Percentiles rank a stretch among this genome's conserved stretches.
phyloP scores from a whole-genome alignment of 53 echinoderm and acorn worm species.

The Echinarachnius parma region DNA sequence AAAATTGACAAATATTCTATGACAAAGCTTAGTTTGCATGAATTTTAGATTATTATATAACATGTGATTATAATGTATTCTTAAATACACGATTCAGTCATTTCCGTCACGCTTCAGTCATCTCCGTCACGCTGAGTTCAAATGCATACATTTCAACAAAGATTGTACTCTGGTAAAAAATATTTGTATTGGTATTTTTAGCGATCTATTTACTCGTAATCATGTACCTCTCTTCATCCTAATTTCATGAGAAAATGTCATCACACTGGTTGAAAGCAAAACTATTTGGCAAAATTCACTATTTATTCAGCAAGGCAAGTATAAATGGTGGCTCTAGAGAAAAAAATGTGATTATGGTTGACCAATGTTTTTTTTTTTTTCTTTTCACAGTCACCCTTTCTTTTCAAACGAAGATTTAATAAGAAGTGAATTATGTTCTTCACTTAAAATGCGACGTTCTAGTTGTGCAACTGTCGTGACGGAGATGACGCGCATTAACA shows the following conservation, averaged over 20 bases:
- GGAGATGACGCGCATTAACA: no score
- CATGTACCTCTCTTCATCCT: no score
- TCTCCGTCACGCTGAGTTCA: neutral
- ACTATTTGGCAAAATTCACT: neutral
- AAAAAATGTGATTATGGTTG: neutral
- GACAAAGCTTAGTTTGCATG: no score
- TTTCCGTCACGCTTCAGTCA: no score
- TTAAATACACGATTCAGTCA: no score
- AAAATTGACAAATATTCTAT: neutral
- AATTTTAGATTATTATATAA: no score
- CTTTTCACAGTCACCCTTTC: neutral
- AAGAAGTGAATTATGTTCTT: no score
- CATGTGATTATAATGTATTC: no score
- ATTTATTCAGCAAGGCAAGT: neutral
- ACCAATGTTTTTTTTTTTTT: neutral
- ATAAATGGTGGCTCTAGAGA: neutral
- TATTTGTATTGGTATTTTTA: constrained; percentile 1
- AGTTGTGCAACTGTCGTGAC: no score
- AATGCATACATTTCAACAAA: neutral
- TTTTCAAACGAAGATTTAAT: neutral
- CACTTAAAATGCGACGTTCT: no score
- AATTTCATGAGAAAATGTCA: no score
- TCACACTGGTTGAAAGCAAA: no score
- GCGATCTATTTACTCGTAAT: neutral
- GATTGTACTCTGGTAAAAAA: neutral